phyloP scores from a whole-genome alignment of 1,140 invertebrate species.

The Theocolax elegans region DNA sequence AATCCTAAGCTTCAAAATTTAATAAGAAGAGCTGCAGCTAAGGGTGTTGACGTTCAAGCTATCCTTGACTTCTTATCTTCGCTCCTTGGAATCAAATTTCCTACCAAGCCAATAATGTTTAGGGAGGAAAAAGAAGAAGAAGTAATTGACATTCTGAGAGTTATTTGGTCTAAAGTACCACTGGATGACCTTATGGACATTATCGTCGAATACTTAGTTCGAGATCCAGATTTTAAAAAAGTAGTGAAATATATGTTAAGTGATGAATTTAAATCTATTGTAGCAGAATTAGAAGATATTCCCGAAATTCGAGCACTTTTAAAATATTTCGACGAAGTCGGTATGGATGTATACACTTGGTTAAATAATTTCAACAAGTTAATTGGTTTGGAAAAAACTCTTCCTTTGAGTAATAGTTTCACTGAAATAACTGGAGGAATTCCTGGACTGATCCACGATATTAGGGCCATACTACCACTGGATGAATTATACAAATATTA shows the following conservation, averaged over 20 bases:
- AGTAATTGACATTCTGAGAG: conserved; percentile 16
- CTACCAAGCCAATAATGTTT: background rate
- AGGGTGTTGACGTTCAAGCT: conserved; percentile 37
- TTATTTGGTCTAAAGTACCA: conserved; percentile 19
- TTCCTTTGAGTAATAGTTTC: background rate
- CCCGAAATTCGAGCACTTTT: conserved; percentile 40
- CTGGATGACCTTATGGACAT: background rate
- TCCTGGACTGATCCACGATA: conserved; percentile 44
- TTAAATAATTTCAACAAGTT: conserved; percentile 46
- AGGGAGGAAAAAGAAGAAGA: conserved; percentile 5
- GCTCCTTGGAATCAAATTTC: conserved; percentile 45
- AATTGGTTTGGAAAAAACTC: conserved; percentile 35
- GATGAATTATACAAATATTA: conserved; percentile 46
- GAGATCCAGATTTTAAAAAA: conserved; percentile 47
- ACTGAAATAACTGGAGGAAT: conserved; percentile 38
- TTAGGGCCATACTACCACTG: conserved; percentile 44
- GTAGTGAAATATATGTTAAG: conserved; percentile 40
- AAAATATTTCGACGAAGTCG: conserved; percentile 35
- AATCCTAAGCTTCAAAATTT: conserved; percentile 41
- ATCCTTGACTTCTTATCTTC: conserved; percentile 11
- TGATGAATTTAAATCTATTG: conserved; percentile 41
- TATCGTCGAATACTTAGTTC: conserved; percentile 18
- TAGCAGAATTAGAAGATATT: conserved; percentile 42
- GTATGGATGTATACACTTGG: conserved; percentile 38
- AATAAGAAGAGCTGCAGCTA: conserved; percentile 14